Evolutionary conservation across 2,888 invertebrate species (phyloP), one percentile per base, ranked within the genome.

Genomic region (Aleiodes testaceus): DNA sequence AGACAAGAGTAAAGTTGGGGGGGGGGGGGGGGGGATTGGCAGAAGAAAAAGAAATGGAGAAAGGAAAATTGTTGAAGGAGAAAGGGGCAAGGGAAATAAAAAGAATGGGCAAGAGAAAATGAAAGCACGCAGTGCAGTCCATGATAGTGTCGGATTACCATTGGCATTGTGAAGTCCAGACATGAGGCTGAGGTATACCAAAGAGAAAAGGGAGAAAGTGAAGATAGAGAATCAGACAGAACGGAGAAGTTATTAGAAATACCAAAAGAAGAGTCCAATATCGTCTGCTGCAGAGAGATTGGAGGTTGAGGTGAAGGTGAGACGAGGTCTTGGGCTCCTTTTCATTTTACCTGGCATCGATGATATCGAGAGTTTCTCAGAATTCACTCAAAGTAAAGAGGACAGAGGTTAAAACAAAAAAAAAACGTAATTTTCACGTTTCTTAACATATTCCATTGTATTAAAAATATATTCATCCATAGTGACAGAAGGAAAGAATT

Each of bases 191-290:
- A 68, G 72, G 72, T 36, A 36, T 36, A 36, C 36, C 76, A 73
- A 74, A 70, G 71, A 79, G 77, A 77, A 77, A 76, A 75, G 72
- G 68, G 72, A 70, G 44, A 66, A 66, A 73, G 71, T 42, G 69
- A 71, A 63, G 63, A 44, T 65, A 61, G 61, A 71, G 70, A 70
- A 66, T 66, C 67, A 69, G 68, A 68, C 68, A 69, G 73, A 74
- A 78, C 74, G 75, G 78, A 80, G 81, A 84, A 83, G 82, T 84
- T 84, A 84, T 83, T 84, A 84, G 83, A 84, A 84, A 80, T 76
- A 78, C 78, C 78, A 64, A 78, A 79, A 77, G 80, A 77, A 36
- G 77, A 79, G 74, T 74, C 75, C 77, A 77, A 78, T 77, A 72
- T 72, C 72, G 72, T 75, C 70, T 76, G 71, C 65, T 45, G 71